Conservation (phyloP, 2,797 vertebrate genomes). For the Falco berigora region DNA sequence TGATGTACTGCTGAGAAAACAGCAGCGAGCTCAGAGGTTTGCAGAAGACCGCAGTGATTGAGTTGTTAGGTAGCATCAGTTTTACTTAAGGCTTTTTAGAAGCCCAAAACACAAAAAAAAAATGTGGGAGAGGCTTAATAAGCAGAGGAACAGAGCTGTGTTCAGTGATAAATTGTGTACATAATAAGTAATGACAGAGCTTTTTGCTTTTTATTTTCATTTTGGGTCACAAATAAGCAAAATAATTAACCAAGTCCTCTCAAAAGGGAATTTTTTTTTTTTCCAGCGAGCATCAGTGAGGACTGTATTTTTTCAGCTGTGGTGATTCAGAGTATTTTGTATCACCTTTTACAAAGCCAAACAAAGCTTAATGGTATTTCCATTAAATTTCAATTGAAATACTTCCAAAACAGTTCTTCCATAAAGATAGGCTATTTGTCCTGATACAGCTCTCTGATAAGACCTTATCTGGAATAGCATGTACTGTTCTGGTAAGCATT, state of each 20-base stretch:
- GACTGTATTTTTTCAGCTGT: constrained; percentile 61
- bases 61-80: background rate
- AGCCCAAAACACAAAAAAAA: constrained; percentile 37
- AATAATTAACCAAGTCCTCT: constrained; percentile 50
- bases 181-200: constrained; percentile 46
- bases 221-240: constrained; percentile 46
- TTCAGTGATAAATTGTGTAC: constrained; percentile 43
- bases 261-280: background rate
- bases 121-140: constrained; percentile 49
- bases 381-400: constrained; percentile 64
- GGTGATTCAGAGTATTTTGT: constrained; percentile 45
- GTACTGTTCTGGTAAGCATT: constrained; percentile 58
- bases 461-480: constrained; percentile 51
- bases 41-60: background rate
- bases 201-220: constrained; percentile 52
- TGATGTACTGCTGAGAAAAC: background rate
- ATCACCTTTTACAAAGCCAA: constrained; percentile 62
- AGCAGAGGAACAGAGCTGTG: background rate
- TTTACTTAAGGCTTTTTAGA: constrained; percentile 32
- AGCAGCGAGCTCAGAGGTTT: background rate
- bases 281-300: background rate
- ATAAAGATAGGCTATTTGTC: constrained; percentile 63
- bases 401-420: constrained; percentile 58
- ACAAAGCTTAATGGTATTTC: constrained; percentile 63
- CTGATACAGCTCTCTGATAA: constrained; percentile 60